A percentile compares a stretch with the other conserved stretches of the same genome.
Evolutionary conservation across 1,140 invertebrate species (phyloP).

Genomic region (Leptopilina clavipes): DNA sequence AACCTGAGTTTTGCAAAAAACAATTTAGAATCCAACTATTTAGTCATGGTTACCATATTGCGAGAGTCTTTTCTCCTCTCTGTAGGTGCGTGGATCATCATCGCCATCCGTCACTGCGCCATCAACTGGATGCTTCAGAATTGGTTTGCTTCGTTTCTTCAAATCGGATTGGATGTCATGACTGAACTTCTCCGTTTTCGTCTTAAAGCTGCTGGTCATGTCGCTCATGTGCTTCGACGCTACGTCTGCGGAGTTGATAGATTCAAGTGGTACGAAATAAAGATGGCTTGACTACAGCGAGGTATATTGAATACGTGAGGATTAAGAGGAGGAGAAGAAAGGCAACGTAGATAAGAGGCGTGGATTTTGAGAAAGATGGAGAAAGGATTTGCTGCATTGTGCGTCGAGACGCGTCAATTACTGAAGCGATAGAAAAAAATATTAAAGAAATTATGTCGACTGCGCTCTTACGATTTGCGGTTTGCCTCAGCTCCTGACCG

Average conservation of each 20-base stretch:
- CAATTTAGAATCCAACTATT: neutral
- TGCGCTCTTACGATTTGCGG: conserved; percentile 69
- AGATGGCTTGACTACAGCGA: conserved; percentile 9
- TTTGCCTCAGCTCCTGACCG: conserved; percentile 70
- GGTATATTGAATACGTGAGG: conserved; percentile 40
- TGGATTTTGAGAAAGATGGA: conserved; percentile 6
- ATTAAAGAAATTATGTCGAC: conserved; percentile 36
- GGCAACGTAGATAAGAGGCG: neutral
- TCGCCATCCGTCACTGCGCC: conserved; percentile 66
- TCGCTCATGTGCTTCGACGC: conserved; percentile 79
- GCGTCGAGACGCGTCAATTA: conserved; percentile 2
- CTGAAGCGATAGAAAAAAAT: conserved; percentile 39
- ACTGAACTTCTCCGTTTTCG: conserved; percentile 82
- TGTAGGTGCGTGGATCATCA: conserved; percentile 80
- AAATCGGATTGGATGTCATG: conserved; percentile 80
- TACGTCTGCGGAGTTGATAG: conserved; percentile 73
- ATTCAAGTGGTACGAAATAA: conserved; percentile 49
- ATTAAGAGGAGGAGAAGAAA: conserved; percentile 34
- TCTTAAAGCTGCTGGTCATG: conserved; percentile 82
- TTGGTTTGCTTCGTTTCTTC: conserved; percentile 75
- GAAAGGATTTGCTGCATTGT: conserved; percentile 11
- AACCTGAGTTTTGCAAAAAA: neutral
- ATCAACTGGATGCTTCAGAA: conserved; percentile 73
- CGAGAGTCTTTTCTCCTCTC: conserved; percentile 81
- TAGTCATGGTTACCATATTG: conserved; percentile 79